Percentiles rank a stretch among this genome's conserved stretches.
phyloP scores from a whole-genome alignment of 2,888 invertebrate genomes.

The Trachelus tabidus region DNA sequence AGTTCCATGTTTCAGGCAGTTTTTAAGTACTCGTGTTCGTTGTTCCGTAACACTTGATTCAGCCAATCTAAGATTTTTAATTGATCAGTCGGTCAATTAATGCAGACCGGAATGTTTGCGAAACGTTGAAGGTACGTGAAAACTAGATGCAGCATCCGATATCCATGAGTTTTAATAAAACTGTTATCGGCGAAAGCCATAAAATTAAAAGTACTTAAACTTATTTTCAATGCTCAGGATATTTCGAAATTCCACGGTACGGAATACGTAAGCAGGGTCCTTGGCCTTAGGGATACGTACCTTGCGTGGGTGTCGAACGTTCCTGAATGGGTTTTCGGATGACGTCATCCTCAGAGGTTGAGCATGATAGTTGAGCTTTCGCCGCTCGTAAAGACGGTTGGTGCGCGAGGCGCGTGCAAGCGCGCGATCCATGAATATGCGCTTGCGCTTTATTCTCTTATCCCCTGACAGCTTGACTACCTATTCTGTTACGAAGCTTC shows the following conservation, averaged over 20 bases:
- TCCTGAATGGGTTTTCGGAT: constrained; percentile 40
- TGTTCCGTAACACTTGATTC: too few relatives aligned
- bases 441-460: constrained; percentile 46
- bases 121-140: too few relatives aligned
- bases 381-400: background rate
- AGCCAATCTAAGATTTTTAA: too few relatives aligned
- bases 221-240: background rate
- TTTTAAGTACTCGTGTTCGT: too few relatives aligned
- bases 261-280: background rate
- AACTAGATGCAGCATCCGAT: too few relatives aligned
- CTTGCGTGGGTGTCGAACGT: constrained; percentile 25
- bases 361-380: constrained; percentile 3
- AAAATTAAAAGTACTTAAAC: background rate
- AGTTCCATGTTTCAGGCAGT: too few relatives aligned
- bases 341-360: constrained; percentile 37
- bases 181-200: too few relatives aligned
- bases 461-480: constrained; percentile 18
- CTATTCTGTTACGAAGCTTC: background rate
- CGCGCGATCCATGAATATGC: constrained; percentile 52
- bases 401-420: constrained; percentile 5
- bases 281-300: background rate
- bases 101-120: too few relatives aligned
- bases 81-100: too few relatives aligned
- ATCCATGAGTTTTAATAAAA: too few relatives aligned
- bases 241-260: background rate